Conservation (phyloP, 2,113 vertebrate genomes). For the Corydoras sp. region DNA sequence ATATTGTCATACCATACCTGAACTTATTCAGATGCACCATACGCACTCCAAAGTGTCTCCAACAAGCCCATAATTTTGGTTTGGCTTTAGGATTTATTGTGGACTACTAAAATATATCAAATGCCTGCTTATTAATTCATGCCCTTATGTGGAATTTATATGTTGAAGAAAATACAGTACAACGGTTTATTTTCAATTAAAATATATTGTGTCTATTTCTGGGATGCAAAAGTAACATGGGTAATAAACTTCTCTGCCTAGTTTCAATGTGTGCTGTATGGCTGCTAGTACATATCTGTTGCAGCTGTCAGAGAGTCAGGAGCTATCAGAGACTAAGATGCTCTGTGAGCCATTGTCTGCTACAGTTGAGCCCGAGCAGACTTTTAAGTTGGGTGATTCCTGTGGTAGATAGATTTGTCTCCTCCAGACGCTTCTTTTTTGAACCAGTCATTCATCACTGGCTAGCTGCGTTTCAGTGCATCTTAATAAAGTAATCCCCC, state of each 20-base stretch:
- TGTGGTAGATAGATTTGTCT: constrained; percentile 59
- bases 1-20: too few species aligned
- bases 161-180: too few species aligned
- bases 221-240: too few species aligned
- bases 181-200: not conserved
- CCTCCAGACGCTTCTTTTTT: constrained; percentile 53
- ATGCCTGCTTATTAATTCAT: too few species aligned
- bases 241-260: too few species aligned
- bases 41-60: too few species aligned
- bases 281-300: constrained; percentile 12
- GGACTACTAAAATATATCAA: too few species aligned
- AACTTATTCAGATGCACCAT: too few species aligned
- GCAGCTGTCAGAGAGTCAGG: constrained; percentile 31
- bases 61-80: too few species aligned
- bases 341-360: constrained; percentile 37
- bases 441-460: constrained; percentile 64
- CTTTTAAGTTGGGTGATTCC: constrained; percentile 58
- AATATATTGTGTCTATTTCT: too few species aligned
- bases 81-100: too few species aligned
- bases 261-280: not conserved
- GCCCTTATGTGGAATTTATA: too few species aligned
- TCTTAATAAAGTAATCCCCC: constrained; percentile 72
- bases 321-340: constrained; percentile 30
- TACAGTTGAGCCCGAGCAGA: constrained; percentile 42
- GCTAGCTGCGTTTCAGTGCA: constrained; percentile 67